Base-by-base conservation (phyloP, 92 coral and sea anemone genomes). In the Actinostola sp. region DNA sequence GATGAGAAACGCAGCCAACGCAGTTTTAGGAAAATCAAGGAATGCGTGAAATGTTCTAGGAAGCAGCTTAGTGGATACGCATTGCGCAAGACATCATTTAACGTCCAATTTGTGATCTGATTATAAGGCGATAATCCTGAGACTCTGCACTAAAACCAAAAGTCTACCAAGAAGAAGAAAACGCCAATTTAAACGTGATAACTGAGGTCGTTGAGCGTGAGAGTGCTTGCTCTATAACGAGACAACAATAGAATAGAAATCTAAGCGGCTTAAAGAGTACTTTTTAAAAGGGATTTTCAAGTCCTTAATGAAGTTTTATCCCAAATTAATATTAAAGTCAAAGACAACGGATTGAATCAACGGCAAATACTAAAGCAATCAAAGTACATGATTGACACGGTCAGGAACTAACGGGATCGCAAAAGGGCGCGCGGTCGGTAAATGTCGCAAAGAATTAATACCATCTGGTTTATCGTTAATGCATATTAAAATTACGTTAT, bases 241-340 rank as follows among this genome's bases (percentile, higher is more conserved):
- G 29, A 52, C 30, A 23, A 52, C 29, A 52, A 52, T 7, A 3
- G 27, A 52, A 4, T 29, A n/a, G 21, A 52, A 52, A 52, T 19
- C 59, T 52, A 52, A 52, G 59, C 27, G 21, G 59, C 27, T 52
- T 52, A 52, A 52, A 14, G 5, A 2, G 28, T 19, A n/a, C 4
- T 23, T 52, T 52, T 52, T 1, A 52, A 52, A 52, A 52, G 30
- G 28, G 3, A 3, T 52, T 52, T 24, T 19, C 30, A 52, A 5
- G 30, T 52, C 21, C 27, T 52, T 52, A 52, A 19, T 52, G 59
- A 19, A 52, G 59, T 52, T 52, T 36, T 19, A 52, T 52, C 59
- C 30, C 59, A 19, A 19, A 52, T 52, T 6, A 21, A 52, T 1
- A 3, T 52, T 24, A 16, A n/a, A 6, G 29, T 1, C 3, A 27